Percentiles rank a stretch among this genome's conserved stretches.
Conservation (phyloP, 2,797 vertebrate species). For the Thripadectes ignobilis region DNA sequence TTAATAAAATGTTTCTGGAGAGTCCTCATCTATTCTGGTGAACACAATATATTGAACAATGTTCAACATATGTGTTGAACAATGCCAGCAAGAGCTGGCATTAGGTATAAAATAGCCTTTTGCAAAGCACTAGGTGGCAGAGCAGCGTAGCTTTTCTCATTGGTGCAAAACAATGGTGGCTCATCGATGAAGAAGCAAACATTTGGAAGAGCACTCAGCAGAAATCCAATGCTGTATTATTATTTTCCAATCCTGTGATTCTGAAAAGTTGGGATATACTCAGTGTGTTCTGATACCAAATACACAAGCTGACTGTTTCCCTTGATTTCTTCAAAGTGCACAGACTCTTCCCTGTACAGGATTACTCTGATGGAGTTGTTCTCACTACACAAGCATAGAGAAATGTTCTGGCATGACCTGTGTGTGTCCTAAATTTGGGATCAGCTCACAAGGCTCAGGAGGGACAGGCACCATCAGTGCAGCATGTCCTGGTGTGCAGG, state of each 20-base stretch:
- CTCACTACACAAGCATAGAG: not conserved
- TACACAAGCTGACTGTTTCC: not conserved
- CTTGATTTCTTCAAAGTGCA: not conserved
- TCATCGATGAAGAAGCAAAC: not conserved
- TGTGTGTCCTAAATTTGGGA: not conserved
- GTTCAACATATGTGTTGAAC: too few species aligned
- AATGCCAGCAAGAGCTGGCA: not conserved
- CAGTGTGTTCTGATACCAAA: not conserved
- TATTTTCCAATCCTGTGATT: not conserved
- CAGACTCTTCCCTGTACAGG: not conserved
- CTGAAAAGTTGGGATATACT: not conserved
- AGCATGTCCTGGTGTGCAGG: not conserved
- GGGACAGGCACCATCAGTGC: not conserved
- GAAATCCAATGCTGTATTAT: not conserved
- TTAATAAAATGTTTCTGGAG: not conserved
- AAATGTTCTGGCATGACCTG: not conserved
- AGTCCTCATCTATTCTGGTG: not conserved
- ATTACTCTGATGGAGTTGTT: not conserved
- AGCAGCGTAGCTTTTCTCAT: not conserved
- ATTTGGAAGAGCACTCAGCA: not conserved
- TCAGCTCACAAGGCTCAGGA: not conserved
- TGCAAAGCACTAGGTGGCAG: constrained; percentile 36
- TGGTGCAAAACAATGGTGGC: not conserved
- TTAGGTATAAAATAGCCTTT: not conserved
- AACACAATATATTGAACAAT: not conserved